phyloP scores from a whole-genome alignment of 2,113 vertebrate genomes.

The Hippotragus niger region DNA sequence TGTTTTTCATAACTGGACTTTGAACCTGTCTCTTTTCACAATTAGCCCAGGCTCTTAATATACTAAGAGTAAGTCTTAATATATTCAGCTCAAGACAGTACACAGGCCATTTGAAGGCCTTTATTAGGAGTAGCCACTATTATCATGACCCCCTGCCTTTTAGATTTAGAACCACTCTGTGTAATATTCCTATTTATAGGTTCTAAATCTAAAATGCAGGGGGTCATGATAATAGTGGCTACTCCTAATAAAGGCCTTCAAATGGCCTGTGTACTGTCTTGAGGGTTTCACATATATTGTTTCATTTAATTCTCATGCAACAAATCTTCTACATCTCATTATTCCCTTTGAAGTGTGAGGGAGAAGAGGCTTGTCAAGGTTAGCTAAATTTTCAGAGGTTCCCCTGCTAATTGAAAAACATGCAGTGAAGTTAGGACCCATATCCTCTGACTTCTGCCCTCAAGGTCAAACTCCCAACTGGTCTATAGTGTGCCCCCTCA shows the following conservation, averaged over 20 bases:
- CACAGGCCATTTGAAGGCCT: background rate
- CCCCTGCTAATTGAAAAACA: background rate
- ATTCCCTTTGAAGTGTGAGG: background rate
- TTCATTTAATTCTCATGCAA: background rate
- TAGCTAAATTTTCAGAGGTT: background rate
- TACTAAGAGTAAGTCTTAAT: background rate
- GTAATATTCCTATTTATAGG: background rate
- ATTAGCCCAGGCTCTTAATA: background rate
- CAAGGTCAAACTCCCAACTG: background rate
- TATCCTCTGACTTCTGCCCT: background rate
- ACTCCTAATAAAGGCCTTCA: background rate
- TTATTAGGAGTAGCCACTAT: background rate
- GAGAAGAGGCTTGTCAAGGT: background rate
- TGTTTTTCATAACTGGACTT: background rate
- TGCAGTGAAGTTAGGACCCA: background rate
- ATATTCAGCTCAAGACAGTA: background rate
- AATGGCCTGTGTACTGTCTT: background rate
- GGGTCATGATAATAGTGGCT: background rate
- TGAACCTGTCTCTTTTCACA: background rate
- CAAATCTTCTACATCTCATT: background rate
- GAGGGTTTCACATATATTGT: background rate
- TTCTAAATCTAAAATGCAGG: background rate
- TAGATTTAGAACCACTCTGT: background rate
- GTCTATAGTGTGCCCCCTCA: background rate
- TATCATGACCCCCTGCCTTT: background rate